These are phyloP conservation scores for Taphrorychus bicolor DNA, from an alignment of 2,888 invertebrate species.

Conservation along the genomic window DNA sequence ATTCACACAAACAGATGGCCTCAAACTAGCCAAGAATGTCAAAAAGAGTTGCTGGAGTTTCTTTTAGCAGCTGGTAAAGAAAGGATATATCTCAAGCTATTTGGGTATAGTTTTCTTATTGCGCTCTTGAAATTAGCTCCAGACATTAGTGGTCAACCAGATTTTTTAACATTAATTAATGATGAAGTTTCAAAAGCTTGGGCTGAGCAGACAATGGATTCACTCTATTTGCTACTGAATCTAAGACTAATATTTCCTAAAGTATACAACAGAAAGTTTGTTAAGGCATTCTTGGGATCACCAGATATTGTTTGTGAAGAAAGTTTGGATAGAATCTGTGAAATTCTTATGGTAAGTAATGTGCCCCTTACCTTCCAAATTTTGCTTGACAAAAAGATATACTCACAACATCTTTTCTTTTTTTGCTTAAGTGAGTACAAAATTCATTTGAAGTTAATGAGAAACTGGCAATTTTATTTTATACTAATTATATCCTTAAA, in stretches of 20 bases:
- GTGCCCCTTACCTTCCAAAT: no score
- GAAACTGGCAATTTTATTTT: no score
- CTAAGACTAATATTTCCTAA: conserved; percentile 60
- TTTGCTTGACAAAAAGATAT: no score
- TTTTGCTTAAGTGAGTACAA: no score
- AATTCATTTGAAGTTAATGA: no score
- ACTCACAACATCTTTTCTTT: no score
- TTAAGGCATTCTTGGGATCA: conserved; percentile 66
- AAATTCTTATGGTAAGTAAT: conserved; percentile 68
- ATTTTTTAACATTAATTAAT: background rate
- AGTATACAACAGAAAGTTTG: conserved; percentile 62
- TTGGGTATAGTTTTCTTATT: conserved; percentile 67
- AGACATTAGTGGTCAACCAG: background rate
- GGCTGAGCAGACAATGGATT: conserved; percentile 70
- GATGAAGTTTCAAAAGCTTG: conserved; percentile 68
- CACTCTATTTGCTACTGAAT: conserved; percentile 67
- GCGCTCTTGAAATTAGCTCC: conserved; percentile 63
- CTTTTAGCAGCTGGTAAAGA: conserved; percentile 66
- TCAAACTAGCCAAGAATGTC: conserved; percentile 62
- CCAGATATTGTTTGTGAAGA: conserved; percentile 66
- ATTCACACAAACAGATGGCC: conserved; percentile 69
- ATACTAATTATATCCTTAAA: background rate
- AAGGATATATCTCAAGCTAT: conserved; percentile 68
- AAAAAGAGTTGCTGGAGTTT: conserved; percentile 60
- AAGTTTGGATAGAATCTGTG: conserved; percentile 64